Percentiles rank a stretch among this genome's conserved stretches.
These are phyloP conservation scores for Glaucidium brasilianum DNA, from an alignment of 2,113 vertebrate species.

Conservation along the genomic window DNA sequence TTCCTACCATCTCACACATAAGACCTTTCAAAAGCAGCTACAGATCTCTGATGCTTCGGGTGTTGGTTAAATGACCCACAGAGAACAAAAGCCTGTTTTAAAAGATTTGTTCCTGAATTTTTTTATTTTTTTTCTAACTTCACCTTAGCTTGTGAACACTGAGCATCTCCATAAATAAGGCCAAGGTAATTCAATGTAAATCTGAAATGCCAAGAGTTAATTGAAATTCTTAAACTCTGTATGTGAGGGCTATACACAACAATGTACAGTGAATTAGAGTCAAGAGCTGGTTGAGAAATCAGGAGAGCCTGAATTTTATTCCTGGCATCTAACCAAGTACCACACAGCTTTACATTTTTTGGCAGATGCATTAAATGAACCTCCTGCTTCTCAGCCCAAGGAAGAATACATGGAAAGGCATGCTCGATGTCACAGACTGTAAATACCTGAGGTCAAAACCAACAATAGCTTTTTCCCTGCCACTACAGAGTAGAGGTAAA, in stretches of 20 bases:
- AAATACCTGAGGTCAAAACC: not conserved
- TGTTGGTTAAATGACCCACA: not conserved
- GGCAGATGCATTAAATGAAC: not conserved
- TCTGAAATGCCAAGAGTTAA: not conserved
- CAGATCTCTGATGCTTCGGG: not conserved
- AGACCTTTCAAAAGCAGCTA: not conserved
- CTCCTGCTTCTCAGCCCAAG: not conserved
- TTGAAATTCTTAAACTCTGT: not conserved
- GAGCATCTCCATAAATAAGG: not conserved
- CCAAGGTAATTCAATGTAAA: not conserved
- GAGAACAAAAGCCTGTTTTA: not conserved
- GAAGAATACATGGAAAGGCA: not conserved
- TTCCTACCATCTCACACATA: fast-evolving
- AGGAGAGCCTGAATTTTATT: not conserved
- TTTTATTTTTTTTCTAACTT: not conserved
- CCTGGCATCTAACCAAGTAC: not conserved
- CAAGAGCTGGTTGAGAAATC: not conserved
- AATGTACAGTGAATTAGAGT: not conserved
- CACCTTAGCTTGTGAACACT: not conserved
- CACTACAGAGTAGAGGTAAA: not conserved
- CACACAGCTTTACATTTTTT: not conserved
- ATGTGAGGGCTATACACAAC: not conserved
- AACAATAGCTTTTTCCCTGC: not conserved
- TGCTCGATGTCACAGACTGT: not conserved
- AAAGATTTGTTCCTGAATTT: not conserved